A percentile compares a stretch with the other conserved stretches of the same genome.
These are phyloP conservation scores for Laticauda laticaudata DNA, from an alignment of 2,113 vertebrate genomes.

Conservation along the genomic window DNA sequence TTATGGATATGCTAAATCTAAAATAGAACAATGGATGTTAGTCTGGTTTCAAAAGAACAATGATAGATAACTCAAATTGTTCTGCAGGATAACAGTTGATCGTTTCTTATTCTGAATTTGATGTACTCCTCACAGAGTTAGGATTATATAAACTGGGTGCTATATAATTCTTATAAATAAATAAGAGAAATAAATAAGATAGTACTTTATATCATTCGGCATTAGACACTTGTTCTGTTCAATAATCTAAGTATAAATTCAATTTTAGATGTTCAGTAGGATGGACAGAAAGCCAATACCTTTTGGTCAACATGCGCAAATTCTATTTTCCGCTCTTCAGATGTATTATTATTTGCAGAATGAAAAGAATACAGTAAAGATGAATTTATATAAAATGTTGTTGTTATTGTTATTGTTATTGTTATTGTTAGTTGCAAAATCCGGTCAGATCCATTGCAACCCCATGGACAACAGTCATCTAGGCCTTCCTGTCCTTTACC, in stretches of 20 bases:
- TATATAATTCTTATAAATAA: not conserved
- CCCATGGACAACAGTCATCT: no score
- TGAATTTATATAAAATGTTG: not conserved
- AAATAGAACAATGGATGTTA: not conserved
- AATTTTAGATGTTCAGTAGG: not conserved
- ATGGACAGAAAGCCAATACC: not conserved
- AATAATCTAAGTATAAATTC: not conserved
- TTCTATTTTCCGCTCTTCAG: not conserved
- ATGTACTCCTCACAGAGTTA: not conserved
- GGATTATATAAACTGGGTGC: not conserved
- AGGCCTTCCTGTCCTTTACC: no score
- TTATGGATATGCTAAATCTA: not conserved
- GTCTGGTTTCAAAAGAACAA: not conserved
- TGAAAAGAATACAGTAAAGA: not conserved
- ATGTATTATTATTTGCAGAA: not conserved
- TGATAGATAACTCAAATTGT: not conserved
- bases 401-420: no score
- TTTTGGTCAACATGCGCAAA: not conserved
- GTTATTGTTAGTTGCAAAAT: no score
- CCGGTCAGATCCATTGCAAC: no score
- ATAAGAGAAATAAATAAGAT: no score
- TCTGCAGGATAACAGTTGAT: not conserved
- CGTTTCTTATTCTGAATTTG: not conserved
- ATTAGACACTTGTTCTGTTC: not conserved
- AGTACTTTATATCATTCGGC: not conserved